Conservation (phyloP, 2,113 vertebrate species). For the Rutilus rutilus region DNA sequence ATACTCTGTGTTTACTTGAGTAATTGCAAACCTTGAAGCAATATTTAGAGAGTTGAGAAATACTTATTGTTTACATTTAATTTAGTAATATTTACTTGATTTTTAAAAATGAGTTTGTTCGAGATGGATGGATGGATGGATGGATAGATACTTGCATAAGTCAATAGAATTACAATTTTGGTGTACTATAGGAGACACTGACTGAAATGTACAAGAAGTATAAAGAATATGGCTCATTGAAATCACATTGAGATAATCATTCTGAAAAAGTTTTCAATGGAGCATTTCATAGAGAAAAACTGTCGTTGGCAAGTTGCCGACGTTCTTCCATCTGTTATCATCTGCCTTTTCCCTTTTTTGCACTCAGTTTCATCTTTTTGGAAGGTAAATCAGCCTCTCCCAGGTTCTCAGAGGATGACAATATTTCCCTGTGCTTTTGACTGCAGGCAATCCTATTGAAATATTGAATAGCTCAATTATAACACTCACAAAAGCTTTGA, state of each 20-base stretch:
- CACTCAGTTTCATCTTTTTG: neutral
- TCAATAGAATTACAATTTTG: neutral
- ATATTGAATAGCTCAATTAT: constrained; percentile 72
- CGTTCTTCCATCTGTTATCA: neutral
- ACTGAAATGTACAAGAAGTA: neutral
- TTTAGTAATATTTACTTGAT: neutral
- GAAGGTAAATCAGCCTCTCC: neutral
- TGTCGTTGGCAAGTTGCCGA: neutral
- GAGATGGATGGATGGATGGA: no score
- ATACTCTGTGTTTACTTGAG: neutral
- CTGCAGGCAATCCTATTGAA: constrained; percentile 67
- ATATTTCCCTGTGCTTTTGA: constrained; percentile 40
- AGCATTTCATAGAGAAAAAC: neutral
- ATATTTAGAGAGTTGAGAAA: neutral
- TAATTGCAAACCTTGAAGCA: neutral
- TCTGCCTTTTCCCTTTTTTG: neutral
- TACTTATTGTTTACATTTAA: neutral
- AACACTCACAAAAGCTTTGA: constrained; percentile 70
- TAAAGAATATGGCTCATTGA: neutral
- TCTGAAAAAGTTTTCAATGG: neutral
- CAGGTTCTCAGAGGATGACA: constrained; percentile 16
- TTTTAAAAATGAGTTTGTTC: neutral
- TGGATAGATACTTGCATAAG: neutral
- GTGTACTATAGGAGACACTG: neutral
- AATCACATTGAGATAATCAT: neutral